Percentiles rank a stretch among this genome's conserved stretches.
Evolutionary conservation across 2,113 vertebrate species (phyloP).

Genomic region (Rostratula benghalensis): DNA sequence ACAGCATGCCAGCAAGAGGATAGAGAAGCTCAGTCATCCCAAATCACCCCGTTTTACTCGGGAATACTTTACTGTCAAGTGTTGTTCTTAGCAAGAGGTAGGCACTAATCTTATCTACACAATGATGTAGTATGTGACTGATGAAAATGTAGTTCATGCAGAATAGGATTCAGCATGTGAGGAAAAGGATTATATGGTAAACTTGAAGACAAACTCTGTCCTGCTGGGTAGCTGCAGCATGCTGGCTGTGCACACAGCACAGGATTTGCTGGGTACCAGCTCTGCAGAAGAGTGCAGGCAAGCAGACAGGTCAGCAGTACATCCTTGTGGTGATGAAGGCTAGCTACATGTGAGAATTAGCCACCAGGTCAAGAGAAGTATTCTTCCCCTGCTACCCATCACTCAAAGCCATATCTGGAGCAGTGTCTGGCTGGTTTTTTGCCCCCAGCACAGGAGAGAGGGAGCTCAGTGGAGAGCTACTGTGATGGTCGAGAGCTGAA

Average conservation of each 20-base stretch:
- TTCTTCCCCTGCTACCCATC: neutral
- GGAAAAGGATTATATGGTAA: neutral
- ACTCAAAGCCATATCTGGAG: neutral
- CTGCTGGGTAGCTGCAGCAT: neutral
- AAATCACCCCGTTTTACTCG: neutral
- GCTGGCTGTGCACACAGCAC: neutral
- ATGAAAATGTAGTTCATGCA: neutral
- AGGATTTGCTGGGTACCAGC: neutral
- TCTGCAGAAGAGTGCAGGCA: neutral
- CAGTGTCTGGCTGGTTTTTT: neutral
- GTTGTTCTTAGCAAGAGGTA: neutral
- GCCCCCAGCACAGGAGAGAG: neutral
- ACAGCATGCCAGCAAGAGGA: neutral
- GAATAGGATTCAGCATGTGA: neutral
- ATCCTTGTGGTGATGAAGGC: neutral
- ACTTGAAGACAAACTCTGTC: neutral
- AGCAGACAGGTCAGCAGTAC: neutral
- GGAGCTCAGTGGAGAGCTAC: neutral
- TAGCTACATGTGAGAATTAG: neutral
- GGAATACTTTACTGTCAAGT: neutral
- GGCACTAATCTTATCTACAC: neutral
- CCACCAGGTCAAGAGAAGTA: neutral
- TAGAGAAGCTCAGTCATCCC: neutral
- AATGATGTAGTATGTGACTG: accelerated
- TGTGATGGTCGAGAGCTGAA: accelerated